Conservation (phyloP, 2,888 invertebrate species). For the Herminia tarsipennalis region DNA sequence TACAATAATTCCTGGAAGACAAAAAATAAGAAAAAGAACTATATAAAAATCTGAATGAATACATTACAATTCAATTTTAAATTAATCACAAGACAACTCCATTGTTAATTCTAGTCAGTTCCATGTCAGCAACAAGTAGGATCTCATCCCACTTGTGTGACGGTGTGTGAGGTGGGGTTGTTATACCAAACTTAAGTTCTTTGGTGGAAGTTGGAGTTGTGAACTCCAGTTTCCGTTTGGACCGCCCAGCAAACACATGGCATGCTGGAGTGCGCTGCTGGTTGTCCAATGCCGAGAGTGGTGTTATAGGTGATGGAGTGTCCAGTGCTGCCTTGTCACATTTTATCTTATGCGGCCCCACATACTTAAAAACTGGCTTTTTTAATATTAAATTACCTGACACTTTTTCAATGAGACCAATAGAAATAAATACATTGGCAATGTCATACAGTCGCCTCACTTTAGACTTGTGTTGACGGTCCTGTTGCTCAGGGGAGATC, state of each 20-base stretch:
- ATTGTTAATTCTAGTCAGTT: slow-evolving; percentile 84
- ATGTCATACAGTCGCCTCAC: slow-evolving; percentile 91
- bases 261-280: slow-evolving; percentile 59
- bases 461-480: slow-evolving; percentile 87
- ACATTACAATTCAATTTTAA: slow-evolving; percentile 45
- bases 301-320: slow-evolving; percentile 74
- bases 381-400: slow-evolving; percentile 86
- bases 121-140: slow-evolving; percentile 85
- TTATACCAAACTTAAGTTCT: slow-evolving; percentile 66
- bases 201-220: slow-evolving; percentile 70
- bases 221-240: slow-evolving; percentile 81
- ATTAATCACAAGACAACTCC: slow-evolving; percentile 68
- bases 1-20: slow-evolving; percentile 71
- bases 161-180: slow-evolving; percentile 76
- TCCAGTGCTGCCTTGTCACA: slow-evolving; percentile 56
- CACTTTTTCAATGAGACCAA: slow-evolving; percentile 90
- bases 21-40: slow-evolving; percentile 55
- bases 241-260: slow-evolving; percentile 70
- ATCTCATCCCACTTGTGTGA: slow-evolving; percentile 86
- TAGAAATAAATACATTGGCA: slow-evolving; percentile 91
- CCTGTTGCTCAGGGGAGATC: slow-evolving; percentile 79
- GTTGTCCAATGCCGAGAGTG: slow-evolving; percentile 62
- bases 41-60: slow-evolving; percentile 58
- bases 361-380: slow-evolving; percentile 89
- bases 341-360: slow-evolving; percentile 81